phyloP scores from a whole-genome alignment of 2,797 vertebrate species.

The Scolopax bukidnonensis region DNA sequence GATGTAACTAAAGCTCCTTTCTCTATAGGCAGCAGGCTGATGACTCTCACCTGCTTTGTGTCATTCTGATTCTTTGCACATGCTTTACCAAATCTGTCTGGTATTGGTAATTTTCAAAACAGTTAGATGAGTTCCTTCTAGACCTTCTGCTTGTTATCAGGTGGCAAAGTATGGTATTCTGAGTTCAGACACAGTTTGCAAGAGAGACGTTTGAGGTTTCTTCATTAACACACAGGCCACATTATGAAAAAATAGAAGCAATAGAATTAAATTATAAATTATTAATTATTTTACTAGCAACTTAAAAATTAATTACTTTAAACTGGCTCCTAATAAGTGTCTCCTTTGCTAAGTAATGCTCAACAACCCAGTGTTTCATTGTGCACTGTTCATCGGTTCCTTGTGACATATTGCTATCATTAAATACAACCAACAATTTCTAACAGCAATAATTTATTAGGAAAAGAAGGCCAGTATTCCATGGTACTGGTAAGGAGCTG shows the following conservation, averaged over 20 bases:
- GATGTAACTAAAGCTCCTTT: not conserved
- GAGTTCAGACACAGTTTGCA: not conserved
- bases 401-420: not conserved
- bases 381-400: not conserved
- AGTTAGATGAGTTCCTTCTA: not conserved
- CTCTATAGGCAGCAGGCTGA: not conserved
- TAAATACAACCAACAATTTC: constrained; percentile 39
- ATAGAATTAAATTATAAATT: not conserved
- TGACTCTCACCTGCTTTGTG: not conserved
- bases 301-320: not conserved
- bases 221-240: not conserved
- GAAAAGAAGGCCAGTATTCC: not conserved
- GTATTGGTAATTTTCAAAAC: not conserved
- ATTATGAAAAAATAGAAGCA: not conserved
- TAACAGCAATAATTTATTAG: constrained; percentile 30
- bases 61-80: not conserved
- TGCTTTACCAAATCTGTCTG: not conserved
- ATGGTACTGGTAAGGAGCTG: not conserved
- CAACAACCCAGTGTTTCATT: not conserved
- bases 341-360: not conserved
- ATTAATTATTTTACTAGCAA: not conserved
- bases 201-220: not conserved
- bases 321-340: not conserved
- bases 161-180: not conserved
- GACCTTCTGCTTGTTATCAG: not conserved